These are phyloP conservation scores for Phenganax marumi DNA, from an alignment of 92 coral and sea anemone genomes.

Conservation along the genomic window DNA sequence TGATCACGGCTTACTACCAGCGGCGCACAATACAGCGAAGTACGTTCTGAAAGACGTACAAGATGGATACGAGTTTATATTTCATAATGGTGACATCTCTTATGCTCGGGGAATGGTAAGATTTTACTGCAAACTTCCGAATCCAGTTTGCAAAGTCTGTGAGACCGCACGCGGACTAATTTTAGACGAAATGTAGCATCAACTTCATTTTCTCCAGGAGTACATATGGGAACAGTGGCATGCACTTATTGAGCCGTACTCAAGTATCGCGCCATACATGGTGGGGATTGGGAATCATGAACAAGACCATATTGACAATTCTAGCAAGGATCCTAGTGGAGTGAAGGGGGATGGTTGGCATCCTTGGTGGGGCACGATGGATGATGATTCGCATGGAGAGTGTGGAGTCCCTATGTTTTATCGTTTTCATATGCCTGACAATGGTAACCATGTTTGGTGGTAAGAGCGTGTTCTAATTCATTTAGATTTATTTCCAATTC, in stretches of 20 bases:
- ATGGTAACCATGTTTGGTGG: constrained; percentile 93
- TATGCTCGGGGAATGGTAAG: constrained; percentile 82
- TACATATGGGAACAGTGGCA: constrained; percentile 94
- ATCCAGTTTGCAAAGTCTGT: too few species aligned
- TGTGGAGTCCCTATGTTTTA: constrained; percentile 98
- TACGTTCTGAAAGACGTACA: constrained; percentile 67
- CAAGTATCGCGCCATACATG: constrained; percentile 88
- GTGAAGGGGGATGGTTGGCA: constrained; percentile 95
- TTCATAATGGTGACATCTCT: constrained; percentile 84
- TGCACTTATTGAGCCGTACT: constrained; percentile 75
- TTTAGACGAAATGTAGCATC: too few species aligned
- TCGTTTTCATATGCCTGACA: constrained; percentile 97
- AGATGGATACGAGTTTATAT: constrained; percentile 61
- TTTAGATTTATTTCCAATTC: background rate
- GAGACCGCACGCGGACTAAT: too few species aligned
- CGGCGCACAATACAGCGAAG: constrained; percentile 67
- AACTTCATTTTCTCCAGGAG: constrained; percentile 55
- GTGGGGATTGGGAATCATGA: constrained; percentile 97
- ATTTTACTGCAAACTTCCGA: too few species aligned
- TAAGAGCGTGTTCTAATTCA: constrained; percentile 17
- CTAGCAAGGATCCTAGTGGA: constrained; percentile 94
- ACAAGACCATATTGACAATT: constrained; percentile 66
- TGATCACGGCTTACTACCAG: constrained; percentile 78
- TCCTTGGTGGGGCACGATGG: constrained; percentile 92
- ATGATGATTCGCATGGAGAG: constrained; percentile 87